phyloP scores from a whole-genome alignment of 1,140 invertebrate species.

The Anoplolepis gracilipes region DNA sequence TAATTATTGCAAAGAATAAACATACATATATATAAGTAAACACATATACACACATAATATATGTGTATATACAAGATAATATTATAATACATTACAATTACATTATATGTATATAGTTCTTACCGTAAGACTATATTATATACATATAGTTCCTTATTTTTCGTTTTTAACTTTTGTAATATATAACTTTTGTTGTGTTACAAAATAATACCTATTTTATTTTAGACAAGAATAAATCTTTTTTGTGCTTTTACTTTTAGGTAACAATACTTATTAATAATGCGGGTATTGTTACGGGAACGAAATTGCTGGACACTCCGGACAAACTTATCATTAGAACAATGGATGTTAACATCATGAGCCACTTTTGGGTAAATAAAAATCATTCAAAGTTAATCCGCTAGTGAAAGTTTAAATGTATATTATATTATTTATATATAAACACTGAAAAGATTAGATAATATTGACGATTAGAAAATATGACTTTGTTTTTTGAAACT shows the following conservation, averaged over 20 bases:
- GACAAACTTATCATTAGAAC: conserved; percentile 92
- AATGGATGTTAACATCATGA: conserved; percentile 92
- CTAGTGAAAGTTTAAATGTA: neutral
- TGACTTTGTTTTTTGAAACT: neutral
- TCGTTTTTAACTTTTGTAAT: no score
- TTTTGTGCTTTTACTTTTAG: conserved; percentile 83
- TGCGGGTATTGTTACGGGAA: conserved; percentile 95
- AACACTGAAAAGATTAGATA: neutral
- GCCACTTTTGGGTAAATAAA: conserved; percentile 92
- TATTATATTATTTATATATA: neutral
- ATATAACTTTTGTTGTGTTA: no score
- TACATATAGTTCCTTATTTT: neutral
- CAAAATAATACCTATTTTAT: neutral
- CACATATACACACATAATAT: no score
- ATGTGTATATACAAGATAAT: no score
- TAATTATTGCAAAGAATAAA: no score
- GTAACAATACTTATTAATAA: conserved; percentile 97
- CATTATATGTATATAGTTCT: no score
- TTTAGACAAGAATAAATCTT: neutral
- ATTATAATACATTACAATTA: no score
- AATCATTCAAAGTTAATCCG: neutral
- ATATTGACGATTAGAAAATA: no score
- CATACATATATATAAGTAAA: neutral
- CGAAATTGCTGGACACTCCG: conserved; percentile 93
- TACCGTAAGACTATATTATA: no score